Evolutionary conservation across 2,888 invertebrate genomes (phyloP).

Genomic region (Temnothorax rugatulus): DNA sequence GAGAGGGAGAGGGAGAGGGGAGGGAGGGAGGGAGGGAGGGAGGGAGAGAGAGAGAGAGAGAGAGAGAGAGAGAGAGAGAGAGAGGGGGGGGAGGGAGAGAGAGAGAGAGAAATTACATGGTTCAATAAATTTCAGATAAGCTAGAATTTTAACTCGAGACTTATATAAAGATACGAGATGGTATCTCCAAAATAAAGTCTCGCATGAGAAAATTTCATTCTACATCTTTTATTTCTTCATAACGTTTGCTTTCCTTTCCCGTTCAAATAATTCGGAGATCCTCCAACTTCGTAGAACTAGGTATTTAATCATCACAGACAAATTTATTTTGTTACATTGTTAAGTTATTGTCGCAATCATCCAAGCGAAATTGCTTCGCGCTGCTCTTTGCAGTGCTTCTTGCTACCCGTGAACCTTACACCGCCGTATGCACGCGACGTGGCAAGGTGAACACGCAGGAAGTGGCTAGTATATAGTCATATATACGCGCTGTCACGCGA

Average conservation of each 20-base stretch:
- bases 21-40: too few relatives aligned
- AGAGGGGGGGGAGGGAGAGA: too few relatives aligned
- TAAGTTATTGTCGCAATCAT: background rate
- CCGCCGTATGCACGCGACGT: constrained; percentile 51
- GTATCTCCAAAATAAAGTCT: background rate
- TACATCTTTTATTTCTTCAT: background rate
- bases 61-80: too few relatives aligned
- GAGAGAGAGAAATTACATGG: background rate
- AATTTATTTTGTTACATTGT: background rate
- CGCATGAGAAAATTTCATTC: background rate
- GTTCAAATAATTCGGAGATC: background rate
- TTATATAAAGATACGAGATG: background rate
- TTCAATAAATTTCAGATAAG: background rate
- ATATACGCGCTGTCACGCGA: constrained; percentile 75
- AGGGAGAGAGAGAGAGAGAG: too few relatives aligned
- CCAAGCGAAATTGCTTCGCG: constrained; percentile 6
- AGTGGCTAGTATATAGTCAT: constrained; percentile 69
- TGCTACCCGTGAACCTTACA: background rate
- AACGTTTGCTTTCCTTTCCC: background rate
- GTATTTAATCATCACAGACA: background rate
- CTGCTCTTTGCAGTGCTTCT: constrained; percentile 5
- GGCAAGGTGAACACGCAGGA: constrained; percentile 69
- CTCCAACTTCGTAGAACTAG: background rate
- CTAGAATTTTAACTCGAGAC: background rate
- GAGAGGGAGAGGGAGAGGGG: too few relatives aligned